Percentiles rank a stretch among this genome's conserved stretches.
These are phyloP conservation scores for Myotis findleyi DNA, from an alignment of 2,797 vertebrate species.

Conservation along the genomic window DNA sequence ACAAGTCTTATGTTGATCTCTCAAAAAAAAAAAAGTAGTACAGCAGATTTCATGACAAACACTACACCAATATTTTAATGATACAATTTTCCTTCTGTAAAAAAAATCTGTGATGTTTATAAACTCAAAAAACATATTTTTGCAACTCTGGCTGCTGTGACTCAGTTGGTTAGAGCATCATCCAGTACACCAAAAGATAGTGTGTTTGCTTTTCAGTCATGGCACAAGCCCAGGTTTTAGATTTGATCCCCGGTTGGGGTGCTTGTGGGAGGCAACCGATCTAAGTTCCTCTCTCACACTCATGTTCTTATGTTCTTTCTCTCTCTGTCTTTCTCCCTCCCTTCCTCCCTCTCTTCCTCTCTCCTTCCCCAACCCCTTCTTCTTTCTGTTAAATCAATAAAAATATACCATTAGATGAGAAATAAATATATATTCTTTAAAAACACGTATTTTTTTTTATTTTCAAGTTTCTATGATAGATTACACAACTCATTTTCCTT, in stretches of 20 bases:
- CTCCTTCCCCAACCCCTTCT: neutral
- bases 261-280: neutral
- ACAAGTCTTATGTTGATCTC: neutral
- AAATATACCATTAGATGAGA: neutral
- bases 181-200: neutral
- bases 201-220: neutral
- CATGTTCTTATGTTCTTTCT: neutral
- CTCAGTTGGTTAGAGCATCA: neutral
- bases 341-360: neutral
- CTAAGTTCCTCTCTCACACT: neutral
- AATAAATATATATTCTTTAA: neutral
- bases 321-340: too few relatives aligned
- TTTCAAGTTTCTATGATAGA: conserved; percentile 10
- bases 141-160: neutral
- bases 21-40: neutral
- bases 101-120: neutral
- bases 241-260: neutral
- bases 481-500: neutral
- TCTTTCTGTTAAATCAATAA: neutral
- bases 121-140: neutral
- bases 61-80: neutral
- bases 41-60: neutral
- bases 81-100: neutral
- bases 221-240: neutral
- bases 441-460: neutral